These are phyloP conservation scores for Camelus dromedarius DNA, from an alignment of 2,113 vertebrate genomes.

Conservation along the genomic window DNA sequence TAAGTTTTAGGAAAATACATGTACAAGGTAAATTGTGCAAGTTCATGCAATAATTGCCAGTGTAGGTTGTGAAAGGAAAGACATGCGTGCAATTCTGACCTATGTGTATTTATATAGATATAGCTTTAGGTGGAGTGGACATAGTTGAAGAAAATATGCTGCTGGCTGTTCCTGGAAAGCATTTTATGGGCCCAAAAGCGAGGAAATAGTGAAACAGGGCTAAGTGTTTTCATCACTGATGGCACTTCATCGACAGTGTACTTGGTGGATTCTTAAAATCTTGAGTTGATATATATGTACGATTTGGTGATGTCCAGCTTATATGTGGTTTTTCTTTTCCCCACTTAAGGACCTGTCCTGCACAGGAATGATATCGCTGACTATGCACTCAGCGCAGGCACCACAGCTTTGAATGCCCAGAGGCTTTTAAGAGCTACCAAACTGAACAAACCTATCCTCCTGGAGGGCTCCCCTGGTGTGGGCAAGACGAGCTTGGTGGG, in stretches of 20 bases:
- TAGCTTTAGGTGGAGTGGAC: background rate
- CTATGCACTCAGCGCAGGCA: slow-evolving; percentile 95
- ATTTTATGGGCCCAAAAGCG: background rate
- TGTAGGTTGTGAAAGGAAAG: background rate
- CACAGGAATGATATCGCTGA: slow-evolving; percentile 88
- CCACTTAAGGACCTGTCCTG: slow-evolving; percentile 87
- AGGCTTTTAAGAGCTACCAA: slow-evolving; percentile 95
- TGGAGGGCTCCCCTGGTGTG: slow-evolving; percentile 98
- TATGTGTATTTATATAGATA: background rate
- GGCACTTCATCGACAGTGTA: background rate
- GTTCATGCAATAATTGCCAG: background rate
- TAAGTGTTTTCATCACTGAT: background rate
- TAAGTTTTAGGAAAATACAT: background rate
- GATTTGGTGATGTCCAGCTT: background rate
- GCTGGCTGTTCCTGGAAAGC: background rate
- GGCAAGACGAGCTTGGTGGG: slow-evolving; percentile 98
- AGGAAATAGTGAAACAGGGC: background rate
- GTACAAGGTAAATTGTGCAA: background rate
- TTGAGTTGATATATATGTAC: background rate
- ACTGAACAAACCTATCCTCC: slow-evolving; percentile 94
- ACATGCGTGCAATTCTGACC: background rate
- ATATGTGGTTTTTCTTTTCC: slow-evolving; percentile 30
- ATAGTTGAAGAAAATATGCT: background rate
- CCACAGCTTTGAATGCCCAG: slow-evolving; percentile 96
- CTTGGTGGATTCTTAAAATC: background rate